Evolutionary conservation across 92 coral and sea anemone genomes (phyloP).

Genomic region (Bergia sp.): DNA sequence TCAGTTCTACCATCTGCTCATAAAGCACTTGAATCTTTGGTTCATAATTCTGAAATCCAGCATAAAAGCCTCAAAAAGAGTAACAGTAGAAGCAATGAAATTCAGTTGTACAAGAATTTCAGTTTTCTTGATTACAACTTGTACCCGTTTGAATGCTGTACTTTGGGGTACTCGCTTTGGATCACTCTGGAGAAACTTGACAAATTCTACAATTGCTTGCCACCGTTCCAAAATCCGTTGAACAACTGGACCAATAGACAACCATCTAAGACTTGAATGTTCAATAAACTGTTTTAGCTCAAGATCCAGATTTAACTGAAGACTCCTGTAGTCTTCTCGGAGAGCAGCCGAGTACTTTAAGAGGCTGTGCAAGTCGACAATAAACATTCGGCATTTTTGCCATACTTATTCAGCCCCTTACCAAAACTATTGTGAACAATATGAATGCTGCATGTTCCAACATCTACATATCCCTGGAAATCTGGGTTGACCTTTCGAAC

Average conservation of each 20-base stretch:
- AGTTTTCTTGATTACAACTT: constrained; percentile 30
- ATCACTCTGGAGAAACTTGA: constrained; percentile 31
- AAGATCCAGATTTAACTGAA: constrained; percentile 46
- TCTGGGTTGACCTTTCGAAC: constrained; percentile 39
- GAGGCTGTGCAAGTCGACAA: constrained; percentile 45
- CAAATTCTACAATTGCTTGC: constrained; percentile 34
- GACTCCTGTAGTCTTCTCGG: constrained; percentile 43
- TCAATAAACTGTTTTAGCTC: constrained; percentile 29
- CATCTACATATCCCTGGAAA: constrained; percentile 40
- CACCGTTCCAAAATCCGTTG: constrained; percentile 48
- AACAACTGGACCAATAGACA: constrained; percentile 47
- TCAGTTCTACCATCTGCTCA: constrained; percentile 37
- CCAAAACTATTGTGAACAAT: constrained; percentile 50
- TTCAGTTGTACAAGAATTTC: constrained; percentile 48
- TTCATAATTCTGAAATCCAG: constrained; percentile 41
- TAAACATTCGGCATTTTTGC: constrained; percentile 37
- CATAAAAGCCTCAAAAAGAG: constrained; percentile 43
- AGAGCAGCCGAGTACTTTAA: constrained; percentile 52
- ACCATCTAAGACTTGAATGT: constrained; percentile 40
- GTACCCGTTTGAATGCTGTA: constrained; percentile 34
- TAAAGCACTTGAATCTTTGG: constrained; percentile 41
- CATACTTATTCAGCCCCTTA: constrained; percentile 49
- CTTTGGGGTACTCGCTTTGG: constrained; percentile 44
- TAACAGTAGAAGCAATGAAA: constrained; percentile 46
- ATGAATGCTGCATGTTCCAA: constrained; percentile 49